Base-by-base conservation (phyloP, 2,888 invertebrate species). In the Drosophila kanekoi region DNA sequence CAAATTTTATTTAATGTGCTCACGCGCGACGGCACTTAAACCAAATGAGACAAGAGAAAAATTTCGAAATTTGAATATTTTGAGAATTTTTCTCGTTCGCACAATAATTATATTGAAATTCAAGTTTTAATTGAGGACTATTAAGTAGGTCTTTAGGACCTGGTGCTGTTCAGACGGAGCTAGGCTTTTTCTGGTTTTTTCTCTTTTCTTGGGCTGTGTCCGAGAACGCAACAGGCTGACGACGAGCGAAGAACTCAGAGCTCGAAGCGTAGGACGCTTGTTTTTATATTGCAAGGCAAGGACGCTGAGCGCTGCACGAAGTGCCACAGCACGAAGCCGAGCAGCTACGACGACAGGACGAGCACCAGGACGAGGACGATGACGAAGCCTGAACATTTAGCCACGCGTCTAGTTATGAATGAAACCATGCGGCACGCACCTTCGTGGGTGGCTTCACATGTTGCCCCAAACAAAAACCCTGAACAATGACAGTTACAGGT, bases 151-250 rank as follows among this genome's bases (percentile, higher is more conserved):
- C 23, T 44, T 16, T 4, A 37, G 49, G 43, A 54, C 56, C 43
- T 43, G 48, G 18, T 28, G 43, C 45, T 62, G 33, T 51, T 51
- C 71, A 73, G 56, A 32, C 23, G 48, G 58, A 41, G 9, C 28
- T 28, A 6, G 28, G 28, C 8, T 28, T 28, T 28, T 28, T 28
- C 8, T 23, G 8, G 6, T 52, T 28, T 9, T 1, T 18, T 18
- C 2, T 16, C 16, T 28, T 52, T 43, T 43, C 47, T 32, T 53
- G 35, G 52, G 43, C 64, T 66, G 47, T 54, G 62, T 56, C 58
- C 74, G 88, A 91, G 90, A 90, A 91, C 91, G 92, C 91, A 91
- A 91, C 91, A 91, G 91, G 91, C 91, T 91, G 89, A 91, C 91
- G 82, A 83, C 84, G 89, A 88, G 82, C 84, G 73, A 84, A 87